A percentile compares a stretch with the other conserved stretches of the same genome.
Conservation (phyloP, 2,888 invertebrate genomes). For the Antitype chi region DNA sequence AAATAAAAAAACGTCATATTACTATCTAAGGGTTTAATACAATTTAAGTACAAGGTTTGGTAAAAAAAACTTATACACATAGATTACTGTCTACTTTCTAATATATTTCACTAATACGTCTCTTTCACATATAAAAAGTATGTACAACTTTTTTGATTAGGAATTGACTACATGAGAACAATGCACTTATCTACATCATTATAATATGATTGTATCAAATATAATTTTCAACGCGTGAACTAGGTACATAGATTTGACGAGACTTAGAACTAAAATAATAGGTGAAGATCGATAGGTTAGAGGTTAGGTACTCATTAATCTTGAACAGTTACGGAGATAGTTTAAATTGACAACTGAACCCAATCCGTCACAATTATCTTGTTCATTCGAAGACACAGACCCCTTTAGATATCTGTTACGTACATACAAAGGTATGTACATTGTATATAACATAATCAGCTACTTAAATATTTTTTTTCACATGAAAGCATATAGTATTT, state of each 20-base stretch:
- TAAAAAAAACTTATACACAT: conserved; percentile 31
- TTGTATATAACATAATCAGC: not conserved
- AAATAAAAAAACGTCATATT: not conserved
- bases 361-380: conserved; percentile 10
- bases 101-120: conserved; percentile 82
- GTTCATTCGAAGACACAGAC: not conserved
- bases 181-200: conserved; percentile 8
- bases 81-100: conserved; percentile 71
- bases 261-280: conserved; percentile 14
- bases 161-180: conserved; percentile 41
- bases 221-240: not conserved
- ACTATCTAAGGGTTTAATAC: not conserved
- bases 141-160: conserved; percentile 62
- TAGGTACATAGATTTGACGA: conserved; percentile 9
- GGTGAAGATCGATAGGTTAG: not conserved
- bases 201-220: conserved; percentile 11
- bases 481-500: not conserved
- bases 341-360: conserved; percentile 6
- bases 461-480: not conserved
- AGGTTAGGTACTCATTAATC: not conserved
- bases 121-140: conserved; percentile 72
- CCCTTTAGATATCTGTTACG: not conserved
- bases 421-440: not conserved
- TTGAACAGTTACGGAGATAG: not conserved
- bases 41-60: conserved; percentile 21